These are phyloP conservation scores for Proteles cristata DNA, from an alignment of 2,113 vertebrate species.

Conservation along the genomic window DNA sequence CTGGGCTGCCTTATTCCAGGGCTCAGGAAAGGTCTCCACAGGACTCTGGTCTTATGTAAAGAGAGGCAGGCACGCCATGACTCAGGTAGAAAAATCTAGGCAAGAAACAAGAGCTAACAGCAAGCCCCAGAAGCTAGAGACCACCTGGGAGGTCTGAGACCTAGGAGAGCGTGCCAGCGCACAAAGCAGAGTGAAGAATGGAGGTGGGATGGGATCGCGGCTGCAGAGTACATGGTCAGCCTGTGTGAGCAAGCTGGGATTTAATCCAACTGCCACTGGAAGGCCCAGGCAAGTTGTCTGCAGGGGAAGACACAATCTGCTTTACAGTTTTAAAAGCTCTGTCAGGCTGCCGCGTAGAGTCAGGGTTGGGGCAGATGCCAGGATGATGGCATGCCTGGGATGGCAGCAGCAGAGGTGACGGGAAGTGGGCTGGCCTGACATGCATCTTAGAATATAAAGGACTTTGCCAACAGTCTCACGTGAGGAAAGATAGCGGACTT, in stretches of 20 bases:
- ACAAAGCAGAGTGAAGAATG: too few relatives aligned
- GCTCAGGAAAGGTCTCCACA: not conserved
- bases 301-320: not conserved
- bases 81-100: not conserved
- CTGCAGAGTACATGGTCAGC: not conserved
- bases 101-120: not conserved
- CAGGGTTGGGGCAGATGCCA: not conserved
- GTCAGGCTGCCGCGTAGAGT: not conserved
- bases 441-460: not conserved
- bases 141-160: not conserved
- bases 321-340: not conserved
- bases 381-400: accelerated
- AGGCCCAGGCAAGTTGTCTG: not conserved
- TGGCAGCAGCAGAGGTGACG: not conserved
- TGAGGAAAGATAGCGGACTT: too few relatives aligned
- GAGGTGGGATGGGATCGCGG: not conserved
- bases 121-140: not conserved
- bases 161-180: too few relatives aligned
- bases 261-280: not conserved
- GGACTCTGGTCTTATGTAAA: not conserved
- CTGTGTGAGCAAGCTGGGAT: not conserved
- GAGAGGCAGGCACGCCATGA: not conserved
- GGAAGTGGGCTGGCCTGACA: not conserved
- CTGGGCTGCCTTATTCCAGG: not conserved
- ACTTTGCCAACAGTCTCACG: not conserved